Evolutionary conservation across 2,113 vertebrate species (phyloP).

Genomic region (Chaetops frenatus): DNA sequence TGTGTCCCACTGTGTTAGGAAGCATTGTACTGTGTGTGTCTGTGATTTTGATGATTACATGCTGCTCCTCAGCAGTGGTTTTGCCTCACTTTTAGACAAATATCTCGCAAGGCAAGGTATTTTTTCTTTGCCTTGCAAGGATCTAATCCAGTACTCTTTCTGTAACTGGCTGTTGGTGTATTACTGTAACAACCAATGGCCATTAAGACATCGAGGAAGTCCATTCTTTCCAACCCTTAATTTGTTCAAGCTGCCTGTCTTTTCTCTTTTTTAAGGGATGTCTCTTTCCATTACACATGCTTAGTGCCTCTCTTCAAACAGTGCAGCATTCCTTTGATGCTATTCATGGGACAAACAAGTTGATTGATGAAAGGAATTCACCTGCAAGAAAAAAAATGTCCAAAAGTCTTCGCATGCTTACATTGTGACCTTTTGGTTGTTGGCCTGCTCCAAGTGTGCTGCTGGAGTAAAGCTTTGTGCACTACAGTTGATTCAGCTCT

Average conservation of each 20-base stretch:
- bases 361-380: conserved; percentile 12
- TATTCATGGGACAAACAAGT: neutral
- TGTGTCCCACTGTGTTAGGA: neutral
- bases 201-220: neutral
- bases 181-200: neutral
- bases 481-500: neutral
- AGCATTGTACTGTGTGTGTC: rapidly evolving
- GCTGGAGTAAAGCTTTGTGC: neutral
- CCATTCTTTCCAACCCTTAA: neutral
- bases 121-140: neutral
- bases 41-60: neutral
- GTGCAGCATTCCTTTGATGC: neutral
- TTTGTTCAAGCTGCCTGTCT: neutral
- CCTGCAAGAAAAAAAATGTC: neutral
- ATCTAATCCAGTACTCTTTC: neutral
- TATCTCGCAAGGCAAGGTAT: neutral
- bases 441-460: neutral
- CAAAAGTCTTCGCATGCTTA: neutral
- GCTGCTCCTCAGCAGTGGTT: neutral
- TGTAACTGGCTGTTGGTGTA: neutral
- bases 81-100: neutral
- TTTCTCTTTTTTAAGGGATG: neutral
- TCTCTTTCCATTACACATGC: neutral
- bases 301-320: neutral
- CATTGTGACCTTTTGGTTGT: neutral